Percentiles rank a stretch among this genome's conserved stretches.
These are phyloP conservation scores for Magallana gigas DNA, from an alignment of 1,140 invertebrate species.

Conservation along the genomic window DNA sequence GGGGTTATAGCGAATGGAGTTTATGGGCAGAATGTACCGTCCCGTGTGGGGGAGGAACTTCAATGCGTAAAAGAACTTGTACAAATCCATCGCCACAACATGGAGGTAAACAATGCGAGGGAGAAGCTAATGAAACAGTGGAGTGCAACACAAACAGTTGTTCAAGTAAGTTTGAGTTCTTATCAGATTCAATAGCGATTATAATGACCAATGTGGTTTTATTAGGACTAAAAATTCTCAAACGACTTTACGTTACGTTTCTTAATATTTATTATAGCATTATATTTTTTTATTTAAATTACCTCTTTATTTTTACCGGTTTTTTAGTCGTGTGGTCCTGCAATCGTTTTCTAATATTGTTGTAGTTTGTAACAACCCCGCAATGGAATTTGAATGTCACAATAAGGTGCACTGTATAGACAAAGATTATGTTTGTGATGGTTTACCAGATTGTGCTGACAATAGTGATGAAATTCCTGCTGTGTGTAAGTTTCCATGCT, in stretches of 20 bases:
- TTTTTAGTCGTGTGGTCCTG: neutral
- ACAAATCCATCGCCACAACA: slow-evolving; percentile 52
- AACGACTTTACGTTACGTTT: too few relatives aligned
- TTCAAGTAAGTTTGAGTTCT: neutral
- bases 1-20: slow-evolving; percentile 79
- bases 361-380: neutral
- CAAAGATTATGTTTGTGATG: neutral
- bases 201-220: too few relatives aligned
- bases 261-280: too few relatives aligned
- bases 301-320: neutral
- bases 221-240: too few relatives aligned
- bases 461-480: neutral
- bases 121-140: slow-evolving; percentile 26
- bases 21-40: slow-evolving; percentile 93
- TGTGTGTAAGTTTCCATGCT: too few relatives aligned
- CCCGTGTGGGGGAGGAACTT: slow-evolving; percentile 91
- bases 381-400: neutral
- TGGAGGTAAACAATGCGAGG: slow-evolving; percentile 66
- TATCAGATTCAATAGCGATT: too few relatives aligned
- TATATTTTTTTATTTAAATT: neutral
- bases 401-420: neutral
- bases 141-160: slow-evolving; percentile 2
- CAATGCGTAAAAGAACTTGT: slow-evolving; percentile 81
- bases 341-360: too few relatives aligned
- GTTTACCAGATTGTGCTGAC: neutral